A percentile compares a stretch with the other conserved stretches of the same genome.
phyloP scores from a whole-genome alignment of 2,113 vertebrate genomes.

The Picathartes gymnocephalus region DNA sequence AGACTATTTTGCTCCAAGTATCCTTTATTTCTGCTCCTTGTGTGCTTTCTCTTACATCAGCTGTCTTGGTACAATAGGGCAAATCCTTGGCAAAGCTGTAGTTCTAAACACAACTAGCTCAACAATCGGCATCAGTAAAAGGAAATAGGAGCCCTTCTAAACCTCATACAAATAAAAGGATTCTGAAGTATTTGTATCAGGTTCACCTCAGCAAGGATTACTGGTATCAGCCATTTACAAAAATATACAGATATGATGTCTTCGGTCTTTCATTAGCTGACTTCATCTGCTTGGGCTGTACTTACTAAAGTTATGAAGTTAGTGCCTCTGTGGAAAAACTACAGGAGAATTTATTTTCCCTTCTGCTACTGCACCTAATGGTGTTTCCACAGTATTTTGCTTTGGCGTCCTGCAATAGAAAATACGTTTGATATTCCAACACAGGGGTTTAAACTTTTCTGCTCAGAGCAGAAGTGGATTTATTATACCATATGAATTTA shows the following conservation, averaged over 20 bases:
- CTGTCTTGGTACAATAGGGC: not conserved
- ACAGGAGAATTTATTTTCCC: not conserved
- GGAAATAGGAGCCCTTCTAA: not conserved
- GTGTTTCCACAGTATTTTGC: not conserved
- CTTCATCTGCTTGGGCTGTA: not conserved
- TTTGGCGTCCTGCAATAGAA: not conserved
- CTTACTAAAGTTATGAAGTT: not conserved
- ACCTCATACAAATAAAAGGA: not conserved
- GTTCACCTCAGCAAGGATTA: not conserved
- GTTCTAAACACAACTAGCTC: not conserved
- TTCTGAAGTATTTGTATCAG: not conserved
- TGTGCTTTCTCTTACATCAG: not conserved
- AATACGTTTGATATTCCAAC: not conserved
- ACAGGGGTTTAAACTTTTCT: not conserved
- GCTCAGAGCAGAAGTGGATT: not conserved
- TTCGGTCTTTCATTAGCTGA: not conserved
- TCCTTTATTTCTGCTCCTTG: conserved; percentile 12
- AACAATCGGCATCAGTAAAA: not conserved
- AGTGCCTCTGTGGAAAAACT: not conserved
- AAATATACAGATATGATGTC: not conserved
- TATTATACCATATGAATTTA: not conserved
- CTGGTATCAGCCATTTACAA: not conserved
- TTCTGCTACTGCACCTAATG: not conserved
- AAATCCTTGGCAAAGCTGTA: not conserved
- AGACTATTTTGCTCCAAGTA: not conserved